Evolutionary conservation across 2,797 vertebrate genomes (phyloP).

Genomic region (Scolopax bukidnonensis): DNA sequence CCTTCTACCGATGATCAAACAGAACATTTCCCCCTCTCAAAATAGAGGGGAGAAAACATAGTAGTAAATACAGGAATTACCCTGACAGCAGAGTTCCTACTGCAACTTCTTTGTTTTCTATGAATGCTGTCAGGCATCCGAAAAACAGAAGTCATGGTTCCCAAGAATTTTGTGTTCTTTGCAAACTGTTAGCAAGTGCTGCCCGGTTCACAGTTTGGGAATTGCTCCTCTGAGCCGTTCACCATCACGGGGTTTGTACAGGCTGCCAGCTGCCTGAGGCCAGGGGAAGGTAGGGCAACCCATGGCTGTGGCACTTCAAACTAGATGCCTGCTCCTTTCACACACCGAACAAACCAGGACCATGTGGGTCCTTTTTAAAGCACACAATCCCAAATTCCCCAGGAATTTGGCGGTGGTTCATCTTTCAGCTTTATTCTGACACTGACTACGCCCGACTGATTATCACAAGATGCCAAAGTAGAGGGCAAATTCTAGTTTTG

Average conservation of each 20-base stretch:
- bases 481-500: background rate
- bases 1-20: background rate
- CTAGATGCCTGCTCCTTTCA: background rate
- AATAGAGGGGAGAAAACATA: background rate
- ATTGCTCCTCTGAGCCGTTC: background rate
- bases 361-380: background rate
- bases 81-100: background rate
- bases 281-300: background rate
- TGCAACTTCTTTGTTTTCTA: background rate
- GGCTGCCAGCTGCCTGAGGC: background rate
- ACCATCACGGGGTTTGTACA: background rate
- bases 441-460: background rate
- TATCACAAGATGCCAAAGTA: background rate
- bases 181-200: background rate
- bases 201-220: background rate
- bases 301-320: fast-evolving
- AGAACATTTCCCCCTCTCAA: background rate
- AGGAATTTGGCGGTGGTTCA: background rate
- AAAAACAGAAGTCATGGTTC: background rate
- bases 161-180: background rate
- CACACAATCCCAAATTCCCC: background rate
- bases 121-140: background rate
- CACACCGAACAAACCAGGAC: background rate
- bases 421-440: background rate
- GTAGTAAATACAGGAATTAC: background rate